Percentiles rank a stretch among this genome's conserved stretches.
phyloP scores from a whole-genome alignment of 2,888 invertebrate species.

The Hedychridium roseum region DNA sequence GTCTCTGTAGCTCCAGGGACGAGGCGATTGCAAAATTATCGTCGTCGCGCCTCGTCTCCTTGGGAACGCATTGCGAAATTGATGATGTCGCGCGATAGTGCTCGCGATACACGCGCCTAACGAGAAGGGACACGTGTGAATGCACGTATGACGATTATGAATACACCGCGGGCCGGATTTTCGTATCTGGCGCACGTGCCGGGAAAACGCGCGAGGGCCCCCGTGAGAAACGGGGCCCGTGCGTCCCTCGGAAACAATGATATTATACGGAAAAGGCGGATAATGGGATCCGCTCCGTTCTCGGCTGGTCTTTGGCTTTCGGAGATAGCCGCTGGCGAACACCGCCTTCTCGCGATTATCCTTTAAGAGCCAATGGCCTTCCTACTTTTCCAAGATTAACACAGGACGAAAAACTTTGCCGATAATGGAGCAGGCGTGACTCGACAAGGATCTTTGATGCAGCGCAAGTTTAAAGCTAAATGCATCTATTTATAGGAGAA shows the following conservation, averaged over 20 bases:
- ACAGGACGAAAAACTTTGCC: no score
- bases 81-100: constrained; percentile 56
- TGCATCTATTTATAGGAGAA: no score
- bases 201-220: constrained; percentile 32
- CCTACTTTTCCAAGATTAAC: no score
- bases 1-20: constrained; percentile 23
- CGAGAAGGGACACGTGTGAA: constrained; percentile 17
- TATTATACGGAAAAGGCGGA: neutral
- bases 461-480: no score
- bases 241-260: neutral
- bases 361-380: no score
- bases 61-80: constrained; percentile 57
- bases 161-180: constrained; percentile 46
- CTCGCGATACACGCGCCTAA: constrained; percentile 38
- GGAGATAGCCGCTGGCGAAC: no score
- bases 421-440: no score
- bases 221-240: constrained; percentile 30
- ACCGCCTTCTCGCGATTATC: no score
- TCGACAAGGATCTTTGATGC: no score
- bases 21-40: constrained; percentile 32
- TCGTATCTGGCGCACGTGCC: constrained; percentile 35
- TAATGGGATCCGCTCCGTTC: no score
- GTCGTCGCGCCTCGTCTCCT: constrained; percentile 42
- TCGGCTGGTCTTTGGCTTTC: no score
- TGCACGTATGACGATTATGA: constrained; percentile 41